Conservation (phyloP, 64 coral and sea anemone genomes). For the Acropora yongei region DNA sequence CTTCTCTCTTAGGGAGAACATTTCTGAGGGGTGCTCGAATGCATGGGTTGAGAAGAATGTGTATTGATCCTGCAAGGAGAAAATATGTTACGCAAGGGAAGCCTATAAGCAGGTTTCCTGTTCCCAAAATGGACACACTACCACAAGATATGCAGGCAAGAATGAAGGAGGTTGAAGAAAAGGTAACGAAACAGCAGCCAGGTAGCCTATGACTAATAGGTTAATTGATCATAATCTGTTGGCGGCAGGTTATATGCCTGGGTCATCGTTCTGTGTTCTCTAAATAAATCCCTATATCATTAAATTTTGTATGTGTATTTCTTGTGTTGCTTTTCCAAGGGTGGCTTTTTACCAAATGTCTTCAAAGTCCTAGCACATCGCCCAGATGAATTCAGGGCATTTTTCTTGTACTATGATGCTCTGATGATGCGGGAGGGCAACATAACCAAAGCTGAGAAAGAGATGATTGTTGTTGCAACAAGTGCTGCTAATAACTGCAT, state of each 20-base stretch:
- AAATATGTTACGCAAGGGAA: conserved; percentile 54
- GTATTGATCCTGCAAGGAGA: not conserved
- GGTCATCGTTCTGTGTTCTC: no score
- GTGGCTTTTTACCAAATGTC: conserved; percentile 93
- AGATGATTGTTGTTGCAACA: conserved; percentile 90
- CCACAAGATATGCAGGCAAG: conserved; percentile 82
- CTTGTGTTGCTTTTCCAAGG: conserved; percentile 26
- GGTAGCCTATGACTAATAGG: no score
- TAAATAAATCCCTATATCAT: no score
- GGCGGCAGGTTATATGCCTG: no score
- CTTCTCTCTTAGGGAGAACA: no score
- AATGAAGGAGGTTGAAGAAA: conserved; percentile 85
- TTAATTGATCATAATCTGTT: no score
- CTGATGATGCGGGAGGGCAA: conserved; percentile 87
- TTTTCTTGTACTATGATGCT: conserved; percentile 84
- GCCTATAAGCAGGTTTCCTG: conserved; percentile 90
- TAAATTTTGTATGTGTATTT: not conserved
- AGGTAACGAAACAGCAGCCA: conserved; percentile 40
- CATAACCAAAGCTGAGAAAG: conserved; percentile 88
- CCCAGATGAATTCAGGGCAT: conserved; percentile 90
- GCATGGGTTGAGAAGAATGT: not conserved
- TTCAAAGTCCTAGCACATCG: conserved; percentile 84
- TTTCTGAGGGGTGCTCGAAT: no score
- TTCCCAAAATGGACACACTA: conserved; percentile 73
- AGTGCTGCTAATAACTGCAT: conserved; percentile 94